Conservation (phyloP, 2,888 invertebrate species). For the Octonoba sinensis region DNA sequence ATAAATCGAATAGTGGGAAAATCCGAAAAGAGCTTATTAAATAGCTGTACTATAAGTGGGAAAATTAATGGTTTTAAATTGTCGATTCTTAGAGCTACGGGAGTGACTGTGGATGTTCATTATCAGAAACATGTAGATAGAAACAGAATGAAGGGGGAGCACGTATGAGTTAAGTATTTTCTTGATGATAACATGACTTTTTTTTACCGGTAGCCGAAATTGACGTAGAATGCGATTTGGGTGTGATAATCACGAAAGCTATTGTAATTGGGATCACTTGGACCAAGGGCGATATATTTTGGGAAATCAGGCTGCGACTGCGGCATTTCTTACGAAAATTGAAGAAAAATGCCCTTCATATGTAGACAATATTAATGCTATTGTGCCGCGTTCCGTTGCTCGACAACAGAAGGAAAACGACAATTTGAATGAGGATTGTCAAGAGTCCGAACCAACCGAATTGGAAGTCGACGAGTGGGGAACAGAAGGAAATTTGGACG, state of each 20-base stretch:
- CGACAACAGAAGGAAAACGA: too few species aligned
- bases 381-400: not conserved
- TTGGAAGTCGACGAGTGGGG: too few species aligned
- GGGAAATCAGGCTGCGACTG: slow-evolving; percentile 21
- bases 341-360: not conserved
- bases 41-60: slow-evolving; percentile 15
- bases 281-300: slow-evolving; percentile 23
- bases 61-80: slow-evolving; percentile 26
- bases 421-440: too few species aligned
- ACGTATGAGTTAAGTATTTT: slow-evolving; percentile 1
- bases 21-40: not conserved
- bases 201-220: slow-evolving; percentile 25
- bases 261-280: slow-evolving; percentile 19
- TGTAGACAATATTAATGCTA: slow-evolving; percentile 7
- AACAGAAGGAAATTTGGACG: too few species aligned
- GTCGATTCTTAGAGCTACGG: slow-evolving; percentile 18
- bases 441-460: too few species aligned
- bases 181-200: not conserved
- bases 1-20: not conserved
- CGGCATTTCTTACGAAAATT: slow-evolving; percentile 12
- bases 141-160: not conserved
- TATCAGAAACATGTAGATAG: slow-evolving; percentile 11
- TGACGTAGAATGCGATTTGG: slow-evolving; percentile 2
- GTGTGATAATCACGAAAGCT: not conserved
- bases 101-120: slow-evolving; percentile 15